Evolutionary conservation across 2,113 vertebrate genomes (phyloP), one percentile per base, ranked within the genome.

Genomic region (Hylia prasina): DNA sequence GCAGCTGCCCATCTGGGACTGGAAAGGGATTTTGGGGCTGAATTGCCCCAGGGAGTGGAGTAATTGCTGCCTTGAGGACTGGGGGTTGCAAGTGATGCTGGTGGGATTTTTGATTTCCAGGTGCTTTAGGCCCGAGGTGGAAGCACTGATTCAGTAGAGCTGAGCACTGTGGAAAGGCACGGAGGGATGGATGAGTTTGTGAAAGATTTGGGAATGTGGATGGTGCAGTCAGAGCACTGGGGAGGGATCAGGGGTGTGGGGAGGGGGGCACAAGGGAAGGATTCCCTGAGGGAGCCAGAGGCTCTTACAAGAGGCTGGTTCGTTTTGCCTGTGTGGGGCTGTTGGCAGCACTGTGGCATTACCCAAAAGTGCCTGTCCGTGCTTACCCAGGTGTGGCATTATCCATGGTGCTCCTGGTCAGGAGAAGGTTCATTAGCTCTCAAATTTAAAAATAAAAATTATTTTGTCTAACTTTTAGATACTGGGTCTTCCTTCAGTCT

Each of bases 161-260:
- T 25, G 13, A 73, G 75, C 75, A 17, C 54, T 61, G 37, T 6
- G 44, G 53, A 8, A 37, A 18, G 1, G 8, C 10, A 20, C 0
- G 0, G 17, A 31, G 71, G 51, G 47, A 4, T 33, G 30, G 47
- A 5, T 28, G 68, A 70, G 16, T 15, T 35, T 42, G 14, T 16
- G 58, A 22, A 37, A 22, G 66, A 8, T 45, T 15, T 66, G 51
- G 60, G n/a, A 71, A 47, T 28, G 24, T 37, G 33, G 17, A 5
- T 51, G 60, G 25, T 65, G 44, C 51, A 37, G 27, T 37, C n/a
- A 18, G n/a, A 50, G 8, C 25, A 10, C n/a, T 27, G 48, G 16
- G 20, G 39, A 58, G 51, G 73, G 73, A 14, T 10, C 11, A 0
- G n/a, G 33, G 13, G 0, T 15, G 24, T 7, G 22, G 16, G 35